Evolutionary conservation across 2,888 invertebrate species (phyloP).

Genomic region (Lasioglossum morio): DNA sequence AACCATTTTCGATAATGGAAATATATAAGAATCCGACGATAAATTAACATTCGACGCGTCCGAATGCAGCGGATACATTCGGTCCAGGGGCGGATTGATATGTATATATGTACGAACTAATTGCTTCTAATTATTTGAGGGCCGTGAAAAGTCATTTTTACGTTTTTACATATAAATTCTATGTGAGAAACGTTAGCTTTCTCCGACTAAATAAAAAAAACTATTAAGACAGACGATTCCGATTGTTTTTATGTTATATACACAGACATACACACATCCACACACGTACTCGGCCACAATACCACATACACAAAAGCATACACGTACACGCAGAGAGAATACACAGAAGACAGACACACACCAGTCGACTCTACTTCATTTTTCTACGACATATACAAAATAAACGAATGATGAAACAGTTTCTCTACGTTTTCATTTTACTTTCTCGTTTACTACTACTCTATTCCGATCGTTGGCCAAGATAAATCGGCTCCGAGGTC

Average conservation of each 20-base stretch:
- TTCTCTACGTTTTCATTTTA: slow-evolving; percentile 22
- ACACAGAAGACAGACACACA: neutral
- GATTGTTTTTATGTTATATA: slow-evolving; percentile 50
- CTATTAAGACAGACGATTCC: slow-evolving; percentile 27
- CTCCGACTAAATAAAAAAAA: slow-evolving; percentile 33
- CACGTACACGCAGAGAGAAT: neutral
- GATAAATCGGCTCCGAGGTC: slow-evolving; percentile 9
- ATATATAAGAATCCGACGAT: slow-evolving; percentile 9
- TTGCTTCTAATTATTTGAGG: slow-evolving; percentile 45
- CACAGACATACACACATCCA: neutral
- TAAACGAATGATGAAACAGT: slow-evolving; percentile 49
- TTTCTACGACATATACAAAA: slow-evolving; percentile 51
- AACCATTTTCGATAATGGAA: slow-evolving; percentile 5
- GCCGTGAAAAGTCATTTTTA: slow-evolving; percentile 35
- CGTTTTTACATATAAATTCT: slow-evolving; percentile 46
- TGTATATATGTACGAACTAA: slow-evolving; percentile 52
- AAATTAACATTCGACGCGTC: slow-evolving; percentile 28
- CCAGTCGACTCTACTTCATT: slow-evolving; percentile 39
- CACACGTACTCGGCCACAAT: neutral
- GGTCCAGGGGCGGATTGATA: slow-evolving; percentile 59
- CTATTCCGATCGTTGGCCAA: slow-evolving; percentile 1
- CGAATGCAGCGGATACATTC: slow-evolving; percentile 46
- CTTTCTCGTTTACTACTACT: slow-evolving; percentile 40
- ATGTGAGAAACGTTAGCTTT: slow-evolving; percentile 17
- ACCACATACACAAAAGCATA: neutral